These are phyloP conservation scores for Crypturellus tataupa DNA, from an alignment of 2,797 vertebrate species.

Conservation along the genomic window DNA sequence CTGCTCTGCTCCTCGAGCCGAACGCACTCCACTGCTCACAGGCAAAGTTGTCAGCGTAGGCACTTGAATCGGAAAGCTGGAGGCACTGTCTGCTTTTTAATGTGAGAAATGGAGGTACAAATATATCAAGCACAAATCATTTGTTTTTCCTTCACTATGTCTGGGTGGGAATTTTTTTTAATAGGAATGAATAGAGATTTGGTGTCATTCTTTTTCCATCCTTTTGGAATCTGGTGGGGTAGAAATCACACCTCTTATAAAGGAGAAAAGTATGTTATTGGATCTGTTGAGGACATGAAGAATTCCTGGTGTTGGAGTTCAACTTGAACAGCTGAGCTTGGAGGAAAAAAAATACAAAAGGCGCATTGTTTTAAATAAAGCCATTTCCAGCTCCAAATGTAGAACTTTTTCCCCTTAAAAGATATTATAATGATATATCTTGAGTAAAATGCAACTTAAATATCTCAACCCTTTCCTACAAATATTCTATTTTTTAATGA, in stretches of 20 bases:
- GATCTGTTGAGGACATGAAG: background rate
- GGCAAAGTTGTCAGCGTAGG: background rate
- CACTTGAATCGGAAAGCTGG: background rate
- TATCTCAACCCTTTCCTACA: background rate
- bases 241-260: constrained; percentile 18
- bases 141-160: background rate
- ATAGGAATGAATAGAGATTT: background rate
- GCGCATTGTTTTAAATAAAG: constrained; percentile 38
- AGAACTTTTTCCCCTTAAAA: constrained; percentile 25
- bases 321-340: constrained; percentile 4
- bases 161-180: background rate
- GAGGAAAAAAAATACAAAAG: constrained; percentile 19
- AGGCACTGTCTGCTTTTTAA: background rate
- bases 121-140: background rate
- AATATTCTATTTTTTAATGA: background rate
- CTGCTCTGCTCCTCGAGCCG: background rate
- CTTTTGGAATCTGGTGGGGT: background rate
- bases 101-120: background rate
- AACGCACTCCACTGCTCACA: fast-evolving
- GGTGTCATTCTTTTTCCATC: background rate
- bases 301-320: background rate
- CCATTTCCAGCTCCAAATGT: constrained; percentile 10
- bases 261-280: background rate
- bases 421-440: background rate
- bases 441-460: background rate